Evolutionary conservation across 2,797 vertebrate genomes (phyloP).

Genomic region (Anguilla marmorata): DNA sequence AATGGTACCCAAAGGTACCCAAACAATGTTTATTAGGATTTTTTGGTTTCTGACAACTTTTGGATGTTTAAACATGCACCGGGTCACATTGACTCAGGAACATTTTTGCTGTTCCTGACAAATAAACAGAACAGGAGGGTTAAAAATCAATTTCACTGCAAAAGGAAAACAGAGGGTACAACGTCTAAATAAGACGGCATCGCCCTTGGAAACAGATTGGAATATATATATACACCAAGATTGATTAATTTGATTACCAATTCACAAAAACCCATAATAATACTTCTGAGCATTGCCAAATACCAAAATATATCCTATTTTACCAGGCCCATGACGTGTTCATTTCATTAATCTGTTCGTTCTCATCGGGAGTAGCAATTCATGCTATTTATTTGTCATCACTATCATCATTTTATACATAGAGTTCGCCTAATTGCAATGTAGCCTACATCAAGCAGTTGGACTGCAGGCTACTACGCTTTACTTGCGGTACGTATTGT

Average conservation of each 20-base stretch:
- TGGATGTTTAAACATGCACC: too few relatives aligned
- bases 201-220: background rate
- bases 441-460: background rate
- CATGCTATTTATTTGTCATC: background rate
- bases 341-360: background rate
- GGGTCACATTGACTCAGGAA: background rate
- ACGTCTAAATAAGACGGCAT: constrained; percentile 4
- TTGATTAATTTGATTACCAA: background rate
- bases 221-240: background rate
- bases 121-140: background rate
- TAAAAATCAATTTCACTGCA: background rate
- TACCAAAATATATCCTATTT: background rate
- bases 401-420: background rate
- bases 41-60: too few relatives aligned
- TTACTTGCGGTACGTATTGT: background rate
- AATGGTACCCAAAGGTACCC: background rate
- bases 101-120: too few relatives aligned
- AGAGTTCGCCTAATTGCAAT: background rate
- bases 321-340: background rate
- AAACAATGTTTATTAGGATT: too few relatives aligned
- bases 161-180: background rate
- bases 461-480: background rate
- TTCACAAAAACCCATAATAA: background rate
- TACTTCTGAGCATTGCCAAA: background rate
- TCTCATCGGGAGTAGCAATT: background rate